Conservation (phyloP, 2,797 vertebrate genomes). For the Brachyalestes nurse region DNA sequence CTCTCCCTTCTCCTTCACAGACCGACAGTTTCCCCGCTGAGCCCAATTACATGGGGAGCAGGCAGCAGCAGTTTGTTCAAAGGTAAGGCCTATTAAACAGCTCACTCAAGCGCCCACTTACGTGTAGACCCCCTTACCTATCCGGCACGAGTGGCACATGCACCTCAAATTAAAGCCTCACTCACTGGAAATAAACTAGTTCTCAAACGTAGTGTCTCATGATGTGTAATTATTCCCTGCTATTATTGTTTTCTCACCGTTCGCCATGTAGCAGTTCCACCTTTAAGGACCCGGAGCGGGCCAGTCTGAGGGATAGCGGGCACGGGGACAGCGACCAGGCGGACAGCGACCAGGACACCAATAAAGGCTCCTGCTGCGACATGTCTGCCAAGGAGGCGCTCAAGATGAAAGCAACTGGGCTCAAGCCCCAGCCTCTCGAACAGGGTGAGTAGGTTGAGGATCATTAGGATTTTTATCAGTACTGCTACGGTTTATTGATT, state of each 20-base stretch:
- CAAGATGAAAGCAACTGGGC: conserved; percentile 95
- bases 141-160: conserved; percentile 70
- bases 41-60: conserved; percentile 99
- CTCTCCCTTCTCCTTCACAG: conserved; percentile 91
- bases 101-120: conserved; percentile 81
- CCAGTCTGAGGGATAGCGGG: conserved; percentile 98
- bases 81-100: conserved; percentile 94
- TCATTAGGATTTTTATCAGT: background rate
- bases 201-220: background rate
- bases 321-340: conserved; percentile 99
- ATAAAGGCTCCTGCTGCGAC: conserved; percentile 99
- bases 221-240: conserved; percentile 37
- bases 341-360: conserved; percentile 99
- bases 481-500: background rate
- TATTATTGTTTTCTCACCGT: conserved; percentile 37
- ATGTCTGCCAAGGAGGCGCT: conserved; percentile 99
- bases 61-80: conserved; percentile 99
- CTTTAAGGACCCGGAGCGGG: conserved; percentile 98
- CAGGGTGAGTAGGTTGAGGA: conserved; percentile 86
- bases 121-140: conserved; percentile 75
- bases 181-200: conserved; percentile 50
- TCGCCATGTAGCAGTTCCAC: conserved; percentile 88
- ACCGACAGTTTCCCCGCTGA: conserved; percentile 99
- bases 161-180: conserved; percentile 52
- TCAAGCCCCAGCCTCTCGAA: conserved; percentile 93